Evolutionary conservation across 2,797 vertebrate genomes (phyloP), one percentile per base, ranked within the genome.

Genomic region (Mus spretus): DNA sequence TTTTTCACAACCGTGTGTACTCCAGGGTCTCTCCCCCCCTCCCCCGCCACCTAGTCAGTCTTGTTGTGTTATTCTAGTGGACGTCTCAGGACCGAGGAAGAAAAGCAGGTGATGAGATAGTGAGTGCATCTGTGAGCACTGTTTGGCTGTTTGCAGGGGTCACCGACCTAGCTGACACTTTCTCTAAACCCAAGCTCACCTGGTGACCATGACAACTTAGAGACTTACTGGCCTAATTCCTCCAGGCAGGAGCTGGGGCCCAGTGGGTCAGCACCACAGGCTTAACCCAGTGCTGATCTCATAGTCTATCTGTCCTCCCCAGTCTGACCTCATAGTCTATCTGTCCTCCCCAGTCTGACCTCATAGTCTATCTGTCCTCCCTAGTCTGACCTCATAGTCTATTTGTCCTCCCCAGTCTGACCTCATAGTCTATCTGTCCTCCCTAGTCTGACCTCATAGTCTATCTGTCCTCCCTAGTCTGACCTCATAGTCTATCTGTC

Each of bases 21-120:
- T 53, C 75, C 50, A 34, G 4, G 1, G 4, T 70, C 93, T 59
- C 74, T 28, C 28, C 91, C 44, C 44, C 44, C 0, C 44, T 44
- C 44, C 86, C 67, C 12, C 59, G 55, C n/a, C 50, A 31, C 12
- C 78, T 9, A 50, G 50, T 50, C 34, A 2, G 28, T 17, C 31
- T 82, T 17, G 93, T 37, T 82, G 44, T 80, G 65, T 61, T 88
- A 92, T 81, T 80, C 91, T 75, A 94, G 55, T 47, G 24, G 96
- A 53, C 10, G 82, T 12, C 31, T 83, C 44, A 24, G 40, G 50
- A 22, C n/a, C 24, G n/a, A 74, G 59, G 28, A 72, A 40, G 44
- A 79, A 55, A 72, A 74, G 5, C 5, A 17, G 77, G 79, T 2
- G 75, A 37, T 22, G 40, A 84, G 19, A 61, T 37, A 26, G 4